Evolutionary conservation across 2,113 vertebrate species (phyloP), one percentile per base, ranked within the genome.

Genomic region (Poeciliopsis prolifica): DNA sequence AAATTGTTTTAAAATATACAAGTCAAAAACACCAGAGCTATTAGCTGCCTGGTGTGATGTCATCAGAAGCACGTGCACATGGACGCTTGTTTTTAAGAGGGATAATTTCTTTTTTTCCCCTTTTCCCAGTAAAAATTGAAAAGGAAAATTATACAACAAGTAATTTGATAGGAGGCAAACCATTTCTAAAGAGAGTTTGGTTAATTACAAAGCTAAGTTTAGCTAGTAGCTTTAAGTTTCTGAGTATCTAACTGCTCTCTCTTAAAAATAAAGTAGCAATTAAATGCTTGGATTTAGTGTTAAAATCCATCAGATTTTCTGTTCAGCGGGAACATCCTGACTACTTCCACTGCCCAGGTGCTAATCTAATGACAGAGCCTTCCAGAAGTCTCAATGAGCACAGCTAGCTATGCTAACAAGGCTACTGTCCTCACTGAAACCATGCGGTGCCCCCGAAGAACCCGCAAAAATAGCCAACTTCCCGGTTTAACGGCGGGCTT

Each of bases 361-460:
- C n/a, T 68, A 86, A 81, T 48, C 42, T 70, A 26, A 35, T 6
- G 0, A n/a, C 61, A n/a, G 51, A 72, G 64, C 75, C 19, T 68
- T 13, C 5, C 11, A 12, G 15, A 19, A 68, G 61, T 48, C 64
- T 84, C 61, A 83, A 75, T 80, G 68, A 78, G 44, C 19, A 15
- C 37, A 12, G 11, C 17, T 48, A 84, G 42, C 62, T 13, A 29
- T 8, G 87, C 92, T 88, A 90, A 80, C 81, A 60, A 9, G 61
- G 78, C 63, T 71, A 51, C 33, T n/a, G 51, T 24, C 74, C 13
- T 60, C 61, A 73, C 70, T 62, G 26, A 72, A 82, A 65, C 90
- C 92, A 91, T 84, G 92, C 88, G 89, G 91, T 88, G 77, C 71
- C 75, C 40, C 19, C 51, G 51, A 77, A 66, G 67, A 86, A 40